Percentiles rank a stretch among this genome's conserved stretches.
phyloP scores from a whole-genome alignment of 2,888 invertebrate genomes.

The Fragum whitleyi region DNA sequence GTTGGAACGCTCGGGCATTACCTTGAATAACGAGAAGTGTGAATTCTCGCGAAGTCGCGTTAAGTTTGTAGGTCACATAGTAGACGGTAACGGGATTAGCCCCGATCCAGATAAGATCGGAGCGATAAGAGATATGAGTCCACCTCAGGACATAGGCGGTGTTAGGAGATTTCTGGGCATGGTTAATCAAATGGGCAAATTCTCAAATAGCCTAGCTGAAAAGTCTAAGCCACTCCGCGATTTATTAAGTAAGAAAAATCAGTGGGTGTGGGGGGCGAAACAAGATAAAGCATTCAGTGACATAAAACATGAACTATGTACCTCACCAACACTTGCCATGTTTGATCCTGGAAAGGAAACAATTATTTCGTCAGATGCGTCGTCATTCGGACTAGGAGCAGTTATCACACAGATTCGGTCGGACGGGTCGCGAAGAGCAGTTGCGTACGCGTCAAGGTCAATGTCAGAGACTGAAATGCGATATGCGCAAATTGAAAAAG shows the following conservation, averaged over 20 bases:
- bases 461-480: slow-evolving; percentile 18
- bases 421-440: background rate
- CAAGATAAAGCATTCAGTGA: slow-evolving; percentile 13
- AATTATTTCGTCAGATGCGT: slow-evolving; percentile 9
- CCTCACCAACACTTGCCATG: background rate
- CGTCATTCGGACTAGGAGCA: slow-evolving; percentile 11
- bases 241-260: slow-evolving; percentile 28
- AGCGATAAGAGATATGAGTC: slow-evolving; percentile 19
- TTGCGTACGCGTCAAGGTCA: slow-evolving; percentile 10
- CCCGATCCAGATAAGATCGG: slow-evolving; percentile 44
- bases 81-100: slow-evolving; percentile 34
- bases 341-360: slow-evolving; percentile 16
- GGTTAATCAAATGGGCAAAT: slow-evolving; percentile 49
- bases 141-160: slow-evolving; percentile 8
- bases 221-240: slow-evolving; percentile 37
- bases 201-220: slow-evolving; percentile 32
- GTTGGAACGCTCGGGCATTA: slow-evolving; percentile 43
- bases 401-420: background rate
- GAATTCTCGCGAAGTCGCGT: slow-evolving; percentile 45
- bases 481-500: slow-evolving; percentile 33
- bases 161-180: slow-evolving; percentile 42
- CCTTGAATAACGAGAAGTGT: slow-evolving; percentile 60
- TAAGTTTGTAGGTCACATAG: slow-evolving; percentile 54
- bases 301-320: slow-evolving; percentile 28
- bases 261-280: slow-evolving; percentile 38